Evolutionary conservation across 2,797 vertebrate species (phyloP).

Genomic region (Orestias chungarensis): DNA sequence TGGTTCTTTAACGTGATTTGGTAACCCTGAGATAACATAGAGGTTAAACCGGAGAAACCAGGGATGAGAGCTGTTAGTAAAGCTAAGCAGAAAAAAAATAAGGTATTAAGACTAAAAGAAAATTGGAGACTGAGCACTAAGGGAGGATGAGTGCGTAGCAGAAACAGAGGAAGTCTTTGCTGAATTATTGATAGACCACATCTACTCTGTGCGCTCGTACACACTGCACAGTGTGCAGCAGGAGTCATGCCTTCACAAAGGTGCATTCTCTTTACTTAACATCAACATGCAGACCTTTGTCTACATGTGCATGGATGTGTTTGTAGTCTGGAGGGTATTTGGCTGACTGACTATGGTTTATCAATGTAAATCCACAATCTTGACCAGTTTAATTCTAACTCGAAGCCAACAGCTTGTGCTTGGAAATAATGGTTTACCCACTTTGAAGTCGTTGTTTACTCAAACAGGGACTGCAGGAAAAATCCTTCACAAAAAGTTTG

Average conservation of each 20-base stretch:
- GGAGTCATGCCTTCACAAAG: conserved; percentile 58
- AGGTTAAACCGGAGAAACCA: conserved; percentile 5
- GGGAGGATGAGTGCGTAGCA: conserved; percentile 16
- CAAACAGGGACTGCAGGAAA: not conserved
- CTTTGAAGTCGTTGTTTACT: not conserved
- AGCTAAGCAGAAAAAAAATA: conserved; percentile 17
- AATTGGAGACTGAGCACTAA: not conserved
- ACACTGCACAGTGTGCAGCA: conserved; percentile 47
- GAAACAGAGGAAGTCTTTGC: conserved; percentile 63
- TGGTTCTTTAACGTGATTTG: conserved; percentile 48
- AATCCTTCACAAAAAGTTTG: not conserved
- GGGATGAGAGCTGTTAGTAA: conserved; percentile 34
- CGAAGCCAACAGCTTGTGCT: not conserved
- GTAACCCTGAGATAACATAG: not conserved
- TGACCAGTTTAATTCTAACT: not conserved
- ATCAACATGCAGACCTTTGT: conserved; percentile 15
- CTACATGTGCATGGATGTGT: conserved; percentile 7
- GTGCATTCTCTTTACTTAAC: conserved; percentile 35
- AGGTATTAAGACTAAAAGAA: conserved; percentile 55
- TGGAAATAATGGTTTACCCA: not conserved
- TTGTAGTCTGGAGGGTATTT: not conserved
- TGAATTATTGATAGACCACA: conserved; percentile 80
- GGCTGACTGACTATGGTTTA: not conserved
- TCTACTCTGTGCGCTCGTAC: conserved; percentile 68
- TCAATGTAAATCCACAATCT: not conserved